phyloP scores from a whole-genome alignment of 1,140 invertebrate species.

The Macrosteles quadrilineatus region DNA sequence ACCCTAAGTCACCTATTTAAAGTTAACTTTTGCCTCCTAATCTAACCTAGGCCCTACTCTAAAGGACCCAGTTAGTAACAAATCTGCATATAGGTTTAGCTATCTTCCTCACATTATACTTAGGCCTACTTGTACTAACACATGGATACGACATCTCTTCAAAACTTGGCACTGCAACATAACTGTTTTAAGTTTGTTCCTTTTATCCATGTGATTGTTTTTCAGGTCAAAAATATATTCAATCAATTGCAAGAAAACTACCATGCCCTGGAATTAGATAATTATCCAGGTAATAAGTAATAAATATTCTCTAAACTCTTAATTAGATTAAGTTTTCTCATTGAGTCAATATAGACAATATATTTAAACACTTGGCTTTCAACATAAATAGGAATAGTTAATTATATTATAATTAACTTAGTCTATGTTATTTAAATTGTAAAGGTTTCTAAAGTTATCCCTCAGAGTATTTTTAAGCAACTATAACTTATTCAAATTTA shows the following conservation, averaged over 20 bases:
- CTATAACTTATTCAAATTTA: neutral
- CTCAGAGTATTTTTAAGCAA: neutral
- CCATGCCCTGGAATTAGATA: slow-evolving; percentile 2
- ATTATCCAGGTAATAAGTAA: slow-evolving; percentile 7
- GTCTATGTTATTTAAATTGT: neutral
- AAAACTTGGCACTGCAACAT: neutral
- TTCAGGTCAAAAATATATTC: neutral
- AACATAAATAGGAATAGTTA: neutral
- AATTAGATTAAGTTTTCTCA: neutral
- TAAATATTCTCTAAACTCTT: too few relatives aligned
- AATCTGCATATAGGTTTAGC: too few relatives aligned
- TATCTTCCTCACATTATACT: too few relatives aligned
- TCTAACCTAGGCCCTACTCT: too few relatives aligned
- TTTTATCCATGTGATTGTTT: neutral
- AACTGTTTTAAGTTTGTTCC: neutral
- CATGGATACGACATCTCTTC: too few relatives aligned
- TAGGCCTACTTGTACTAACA: too few relatives aligned
- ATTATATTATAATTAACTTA: neutral
- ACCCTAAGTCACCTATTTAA: too few relatives aligned
- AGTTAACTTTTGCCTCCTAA: too few relatives aligned
- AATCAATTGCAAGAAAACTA: neutral
- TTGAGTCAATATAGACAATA: neutral
- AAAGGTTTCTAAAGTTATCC: neutral
- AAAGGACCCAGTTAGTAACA: too few relatives aligned
- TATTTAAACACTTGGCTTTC: neutral